Evolutionary conservation across 1,140 invertebrate species (phyloP), one percentile per base, ranked within the genome.

Genomic region (Ylistrum balloti): DNA sequence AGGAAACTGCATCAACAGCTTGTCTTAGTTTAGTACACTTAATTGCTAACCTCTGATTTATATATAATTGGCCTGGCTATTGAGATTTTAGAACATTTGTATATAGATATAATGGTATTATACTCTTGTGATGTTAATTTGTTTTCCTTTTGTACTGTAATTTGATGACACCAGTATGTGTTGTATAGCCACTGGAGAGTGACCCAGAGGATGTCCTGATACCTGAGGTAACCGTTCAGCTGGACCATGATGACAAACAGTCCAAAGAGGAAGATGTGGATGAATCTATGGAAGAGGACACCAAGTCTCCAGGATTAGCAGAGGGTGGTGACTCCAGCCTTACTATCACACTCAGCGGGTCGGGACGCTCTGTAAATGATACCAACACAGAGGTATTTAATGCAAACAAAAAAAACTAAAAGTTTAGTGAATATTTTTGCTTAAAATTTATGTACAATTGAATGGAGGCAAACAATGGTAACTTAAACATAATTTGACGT

Each of bases 161-260:
- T 33, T 15, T 33, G 20, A 13, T 22, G n/a, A 17, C 35, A 33
- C 28, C 3, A 1, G 3, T 74, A 74, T 28, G 5, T 74, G 56
- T 74, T 74, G 5, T 74, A 28, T 28, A 74, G 56, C 56, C 56
- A 74, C 33, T 34, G 86, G 86, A 86, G 86, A 38, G 33, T 33
- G 35, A 33, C 33, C 35, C 86, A 86, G 86, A 86, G 35, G 86
- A 86, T 86, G 86, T 86, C 86, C 33, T 86, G 33, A 33, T 38
- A 33, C 86, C 33, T 7, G 86, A 86, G 86, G 35, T 34, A 1
- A 38, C 86, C 11, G 86, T 86, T 33, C 33, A 86, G 86, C 3
- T 86, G 33, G 28, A 34, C 33, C 28, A 86, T 34, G 86, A 33
- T 20, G 86, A 86, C 20, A 38, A 86, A 33, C 33, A 33, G 33